Conservation (phyloP, 1,140 invertebrate genomes). For the Drosophila pruinosa region DNA sequence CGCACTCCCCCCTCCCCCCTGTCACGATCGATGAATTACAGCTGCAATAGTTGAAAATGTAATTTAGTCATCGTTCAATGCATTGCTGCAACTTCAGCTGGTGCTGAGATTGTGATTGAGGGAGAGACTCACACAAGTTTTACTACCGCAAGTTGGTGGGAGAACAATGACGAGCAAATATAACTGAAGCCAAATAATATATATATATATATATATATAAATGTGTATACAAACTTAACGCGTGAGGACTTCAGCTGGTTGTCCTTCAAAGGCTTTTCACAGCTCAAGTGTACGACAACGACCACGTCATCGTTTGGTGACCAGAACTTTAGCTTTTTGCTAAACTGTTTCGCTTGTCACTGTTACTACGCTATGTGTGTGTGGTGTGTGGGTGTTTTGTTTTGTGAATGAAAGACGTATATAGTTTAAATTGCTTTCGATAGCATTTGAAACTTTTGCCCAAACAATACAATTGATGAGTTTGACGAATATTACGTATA, state of each 20-base stretch:
- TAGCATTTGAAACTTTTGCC: conserved; percentile 45
- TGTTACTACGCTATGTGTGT: not conserved
- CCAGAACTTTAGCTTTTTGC: conserved; percentile 31
- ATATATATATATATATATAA: conserved; percentile 4
- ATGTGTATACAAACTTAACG: conserved; percentile 13
- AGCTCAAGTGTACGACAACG: not conserved
- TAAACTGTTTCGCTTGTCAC: conserved; percentile 36
- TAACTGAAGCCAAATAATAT: conserved; percentile 13
- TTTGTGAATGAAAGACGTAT: not conserved
- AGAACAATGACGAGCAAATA: conserved; percentile 41
- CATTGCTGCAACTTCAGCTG: conserved; percentile 21
- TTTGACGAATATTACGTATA: conserved; percentile 57
- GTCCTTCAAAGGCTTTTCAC: conserved; percentile 46
- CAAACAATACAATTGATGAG: conserved; percentile 41
- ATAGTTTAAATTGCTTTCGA: not conserved
- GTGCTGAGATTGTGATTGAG: not conserved
- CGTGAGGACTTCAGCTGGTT: conserved; percentile 29
- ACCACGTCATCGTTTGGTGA: conserved; percentile 54
- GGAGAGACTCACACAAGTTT: conserved; percentile 24
- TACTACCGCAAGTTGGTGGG: conserved; percentile 35
- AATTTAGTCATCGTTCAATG: conserved; percentile 51
- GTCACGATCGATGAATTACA: conserved; percentile 19
- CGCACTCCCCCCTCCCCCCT: not conserved
- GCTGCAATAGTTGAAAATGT: conserved; percentile 19
- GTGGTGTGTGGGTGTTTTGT: not conserved